Base-by-base conservation (phyloP, 2,797 vertebrate species). In the Poeciliopsis presidionis region DNA sequence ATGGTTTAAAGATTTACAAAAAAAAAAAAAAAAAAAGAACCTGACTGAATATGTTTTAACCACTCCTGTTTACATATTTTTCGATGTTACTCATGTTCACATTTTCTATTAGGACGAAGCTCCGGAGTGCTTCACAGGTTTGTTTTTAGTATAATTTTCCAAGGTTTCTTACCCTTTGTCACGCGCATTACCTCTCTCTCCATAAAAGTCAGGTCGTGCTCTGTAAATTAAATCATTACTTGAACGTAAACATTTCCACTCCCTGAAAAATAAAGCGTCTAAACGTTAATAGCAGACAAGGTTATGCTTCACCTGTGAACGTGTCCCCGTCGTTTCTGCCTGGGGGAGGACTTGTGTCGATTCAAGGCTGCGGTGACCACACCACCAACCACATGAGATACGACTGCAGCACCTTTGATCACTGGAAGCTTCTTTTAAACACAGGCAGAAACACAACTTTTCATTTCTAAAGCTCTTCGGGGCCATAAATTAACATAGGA, bases 391-490 rank as follows among this genome's bases (percentile, higher is more conserved):
- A 73, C 81, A 81, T 74, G 79, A 85, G n/a, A 73, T 39, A 72
- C 28, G 6, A 69, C 71, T 53, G 70, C 7, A 53, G 67, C 70
- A 45, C n/a, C 81, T 89, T 84, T 86, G 77, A 87, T 81, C 72
- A 47, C 63, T 33, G 16, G 30, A 20, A 77, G 57, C 28, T 14
- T 65, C 2, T 59, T 83, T 83, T 70, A 79, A 80, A 78, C 74
- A 53, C 20, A 73, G 20, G 74, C 20, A 18, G 14, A 47, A 71
- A 72, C 36, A 46, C 30, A 33, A 47, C 55, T 70, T 83, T 78
- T 72, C 41, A 76, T 78, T 73, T 76, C 22, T 20, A 71, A 76
- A 61, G 16, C 16, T 51, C 47, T 53, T 67, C n/a, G 9, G 57
- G 25, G 47, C 67, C 12, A 84, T 13, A 77, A 65, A 74, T 80